Evolutionary conservation across 2,888 invertebrate species (phyloP), one percentile per base, ranked within the genome.

Genomic region (Clistopyga incitator): DNA sequence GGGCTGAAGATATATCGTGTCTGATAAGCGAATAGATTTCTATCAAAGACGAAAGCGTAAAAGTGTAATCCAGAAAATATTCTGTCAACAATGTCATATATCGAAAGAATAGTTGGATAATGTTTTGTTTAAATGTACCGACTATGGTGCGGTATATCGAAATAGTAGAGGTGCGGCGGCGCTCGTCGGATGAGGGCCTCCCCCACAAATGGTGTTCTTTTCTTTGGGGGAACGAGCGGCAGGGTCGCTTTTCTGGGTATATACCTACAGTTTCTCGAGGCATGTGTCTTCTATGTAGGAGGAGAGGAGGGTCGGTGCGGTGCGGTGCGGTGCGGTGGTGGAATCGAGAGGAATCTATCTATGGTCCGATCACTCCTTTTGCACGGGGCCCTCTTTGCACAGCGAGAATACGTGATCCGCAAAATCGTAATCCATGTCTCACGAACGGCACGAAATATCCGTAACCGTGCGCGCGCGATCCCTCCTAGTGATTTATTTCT

Each of bases 391-490:
- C 59, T 65, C 68, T 81, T 59, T 45, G 56, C 79, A 82, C 78
- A 68, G 78, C 34, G 74, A 47, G 78, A 75, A 84, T 78, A 84
- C 84, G 80, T 84, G 84, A 84, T 84, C 76, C 84, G 77, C 61
- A 78, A 84, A 84, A 84, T 82, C 82, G 82, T 82, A 84, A 84
- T 82, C 84, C 75, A 84, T 82, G 77, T 82, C 79, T 84, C 84
- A 84, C 84, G 84, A 84, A 84, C 82, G 80, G 82, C 84, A 84
- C 84, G 84, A 84, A 84, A 78, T 78, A 78, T 78, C 77, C 82
- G 77, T 80, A 84, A 82, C 75, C 75, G 76, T 54, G 74, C 50
- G 59, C 65, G 25, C 78, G 54, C 61, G 71, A 71, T 29, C 54
- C 54, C 78, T 54, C 77, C 70, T 18, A 59, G 84, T 84, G 82